Evolutionary conservation across 2,888 invertebrate genomes (phyloP), one percentile per base, ranked within the genome.

Genomic region (Philereme vetulata): DNA sequence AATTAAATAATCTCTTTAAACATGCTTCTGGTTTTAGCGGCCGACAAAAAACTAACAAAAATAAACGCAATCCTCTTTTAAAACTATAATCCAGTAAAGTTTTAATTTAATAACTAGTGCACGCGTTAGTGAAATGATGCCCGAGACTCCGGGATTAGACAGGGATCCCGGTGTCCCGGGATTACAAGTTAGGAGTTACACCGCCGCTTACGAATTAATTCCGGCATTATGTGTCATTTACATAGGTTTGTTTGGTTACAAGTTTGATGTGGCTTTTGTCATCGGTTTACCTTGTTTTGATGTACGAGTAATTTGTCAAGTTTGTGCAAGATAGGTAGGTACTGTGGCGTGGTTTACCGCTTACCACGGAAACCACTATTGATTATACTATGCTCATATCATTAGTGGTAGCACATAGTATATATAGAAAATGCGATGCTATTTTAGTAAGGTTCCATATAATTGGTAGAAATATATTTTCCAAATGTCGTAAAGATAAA

Each of bases 31-130:
- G 21, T 21, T 21, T 21, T 21, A 21, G 21, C 21, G 2, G 1
- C 21, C 2, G 21, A 21, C 21, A 38, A 38, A 38, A 38, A 38
- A 8, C 4, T 6, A 6, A 38, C 6, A 8, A 7, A 8, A 8
- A 8, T 8, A 38, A 38, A 6, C 5, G 40, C 40, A 46, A 56
- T 42, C 40, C 38, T 6, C 43, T 44, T 52, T 38, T 34, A 49
- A 58, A 60, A 56, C 45, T 48, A 56, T 55, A 42, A 52, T 21
- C 51, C 36, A 51, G 45, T 50, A 38, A 71, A 74, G 70, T 75
- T 75, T 75, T 73, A 75, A 80, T 77, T 76, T 69, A 74, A 74
- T 76, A 79, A 75, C 75, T 71, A 68, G 66, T 64, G 70, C 70
- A 68, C 72, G 71, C 73, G 77, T 77, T 74, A 76, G 73, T 72